phyloP scores from a whole-genome alignment of 2,113 vertebrate species.

The Lutjanus erythropterus region DNA sequence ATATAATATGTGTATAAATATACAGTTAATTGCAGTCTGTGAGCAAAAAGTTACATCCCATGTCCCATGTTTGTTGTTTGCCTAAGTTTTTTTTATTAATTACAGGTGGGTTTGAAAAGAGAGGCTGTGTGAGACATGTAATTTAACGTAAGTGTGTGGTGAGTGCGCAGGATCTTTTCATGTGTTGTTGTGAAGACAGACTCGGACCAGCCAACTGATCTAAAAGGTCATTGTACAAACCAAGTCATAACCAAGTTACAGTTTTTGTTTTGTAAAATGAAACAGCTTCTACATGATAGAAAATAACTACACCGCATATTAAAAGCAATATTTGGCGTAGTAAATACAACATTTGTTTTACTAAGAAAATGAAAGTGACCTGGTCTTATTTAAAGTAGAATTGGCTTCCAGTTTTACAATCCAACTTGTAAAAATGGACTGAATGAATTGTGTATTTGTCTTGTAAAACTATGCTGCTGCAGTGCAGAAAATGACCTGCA shows the following conservation, averaged over 20 bases:
- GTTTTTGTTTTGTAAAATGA: neutral
- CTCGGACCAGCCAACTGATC: neutral
- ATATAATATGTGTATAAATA: no score
- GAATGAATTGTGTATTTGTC: neutral
- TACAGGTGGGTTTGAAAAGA: neutral
- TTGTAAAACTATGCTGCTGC: neutral
- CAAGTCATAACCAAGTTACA: neutral
- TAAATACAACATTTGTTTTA: neutral
- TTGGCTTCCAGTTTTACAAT: neutral
- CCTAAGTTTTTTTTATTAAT: conserved; percentile 2
- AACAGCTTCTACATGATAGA: neutral
- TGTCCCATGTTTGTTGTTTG: neutral
- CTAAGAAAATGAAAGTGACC: neutral
- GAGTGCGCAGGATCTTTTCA: neutral
- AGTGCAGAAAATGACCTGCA: conserved; percentile 22
- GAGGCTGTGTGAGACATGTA: neutral
- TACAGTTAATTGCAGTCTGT: neutral
- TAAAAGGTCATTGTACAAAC: neutral
- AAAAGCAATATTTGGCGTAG: neutral
- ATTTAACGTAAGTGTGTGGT: neutral
- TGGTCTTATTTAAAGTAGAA: neutral
- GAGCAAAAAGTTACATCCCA: neutral
- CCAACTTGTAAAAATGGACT: neutral
- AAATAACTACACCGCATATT: neutral
- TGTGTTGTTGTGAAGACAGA: neutral